Evolutionary conservation across 2,797 vertebrate genomes (phyloP), one percentile per base, ranked within the genome.

Genomic region (Chiloscyllium punctatum): DNA sequence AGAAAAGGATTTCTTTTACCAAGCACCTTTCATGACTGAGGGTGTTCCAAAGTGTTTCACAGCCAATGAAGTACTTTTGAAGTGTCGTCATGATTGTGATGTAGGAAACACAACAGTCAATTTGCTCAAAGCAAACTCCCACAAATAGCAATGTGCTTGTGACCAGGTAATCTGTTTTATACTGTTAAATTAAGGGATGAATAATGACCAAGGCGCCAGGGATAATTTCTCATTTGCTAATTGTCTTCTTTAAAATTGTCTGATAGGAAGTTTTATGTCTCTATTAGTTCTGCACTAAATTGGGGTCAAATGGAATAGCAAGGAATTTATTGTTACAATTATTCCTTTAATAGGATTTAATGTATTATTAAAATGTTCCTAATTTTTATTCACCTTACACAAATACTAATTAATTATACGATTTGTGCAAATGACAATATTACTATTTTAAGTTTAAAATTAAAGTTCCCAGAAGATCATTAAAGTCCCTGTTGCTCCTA

Each of bases 401-500:
- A 37, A 79, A 88, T 62, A 25, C 16, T 27, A 62, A 11, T 71
- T 3, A 66, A 27, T 95, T 66, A 27, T 33, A 13, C 2, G 23
- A 33, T 57, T 57, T 57, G 69, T 30, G 8, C 1, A 77, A 37
- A 16, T 62, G 21, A 79, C 25, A 79, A 15, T n/a, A 7, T 51
- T 95, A 16, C 95, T 37, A 74, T 95, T 95, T 3, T 27, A 82
- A 87, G 95, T 96, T 96, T 97, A 96, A 96, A 97, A 97, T 97
- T 96, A 97, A 97, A 96, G 96, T 96, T 96, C 96, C 97, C 96
- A 57, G 95, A 96, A 96, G 96, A 96, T 95, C 96, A 94, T 92
- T 74, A 92, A 87, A 95, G 96, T 77, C 96, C 96, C 96, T 96
- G 96, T 66, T 96, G 96, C 51, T 94, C 94, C 25, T 71, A 68